These are phyloP conservation scores for Phenganax stokvisi DNA, from an alignment of 92 coral and sea anemone genomes.

Conservation along the genomic window DNA sequence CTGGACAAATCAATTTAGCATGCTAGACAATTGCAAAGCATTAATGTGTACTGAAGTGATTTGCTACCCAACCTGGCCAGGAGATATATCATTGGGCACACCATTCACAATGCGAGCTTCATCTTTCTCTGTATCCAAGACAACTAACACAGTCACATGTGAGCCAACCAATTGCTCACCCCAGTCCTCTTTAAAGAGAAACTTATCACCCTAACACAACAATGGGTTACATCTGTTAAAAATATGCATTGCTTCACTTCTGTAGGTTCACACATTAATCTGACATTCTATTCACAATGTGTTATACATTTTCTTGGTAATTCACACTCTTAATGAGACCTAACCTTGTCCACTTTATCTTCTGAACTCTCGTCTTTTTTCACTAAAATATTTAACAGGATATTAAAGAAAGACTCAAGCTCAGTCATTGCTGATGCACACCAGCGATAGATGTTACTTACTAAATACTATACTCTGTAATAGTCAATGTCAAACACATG, in stretches of 20 bases:
- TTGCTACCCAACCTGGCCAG: no score
- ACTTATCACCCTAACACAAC: conserved; percentile 63
- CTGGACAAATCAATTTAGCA: no score
- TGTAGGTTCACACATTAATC: no score
- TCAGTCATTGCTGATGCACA: no score
- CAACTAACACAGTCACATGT: conserved; percentile 58
- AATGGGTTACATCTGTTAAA: no score
- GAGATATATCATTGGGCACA: conserved; percentile 63
- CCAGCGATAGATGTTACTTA: no score
- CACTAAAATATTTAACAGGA: neutral
- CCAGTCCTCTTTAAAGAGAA: conserved; percentile 76
- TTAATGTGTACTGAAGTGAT: no score
- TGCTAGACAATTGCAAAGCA: no score
- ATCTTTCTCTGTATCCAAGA: conserved; percentile 55
- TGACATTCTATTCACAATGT: no score
- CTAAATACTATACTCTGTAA: no score
- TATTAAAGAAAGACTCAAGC: neutral
- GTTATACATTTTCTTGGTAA: neutral
- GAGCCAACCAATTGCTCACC: conserved; percentile 73
- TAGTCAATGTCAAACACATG: no score
- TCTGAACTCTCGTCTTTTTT: conserved; percentile 24
- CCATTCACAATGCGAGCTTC: conserved; percentile 63
- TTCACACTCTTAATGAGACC: neutral
- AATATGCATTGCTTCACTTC: no score
- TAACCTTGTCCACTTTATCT: conserved; percentile 23